A percentile compares a stretch with the other conserved stretches of the same genome.
Conservation (phyloP, 2,888 invertebrate genomes). For the Dynastes hyllus region DNA sequence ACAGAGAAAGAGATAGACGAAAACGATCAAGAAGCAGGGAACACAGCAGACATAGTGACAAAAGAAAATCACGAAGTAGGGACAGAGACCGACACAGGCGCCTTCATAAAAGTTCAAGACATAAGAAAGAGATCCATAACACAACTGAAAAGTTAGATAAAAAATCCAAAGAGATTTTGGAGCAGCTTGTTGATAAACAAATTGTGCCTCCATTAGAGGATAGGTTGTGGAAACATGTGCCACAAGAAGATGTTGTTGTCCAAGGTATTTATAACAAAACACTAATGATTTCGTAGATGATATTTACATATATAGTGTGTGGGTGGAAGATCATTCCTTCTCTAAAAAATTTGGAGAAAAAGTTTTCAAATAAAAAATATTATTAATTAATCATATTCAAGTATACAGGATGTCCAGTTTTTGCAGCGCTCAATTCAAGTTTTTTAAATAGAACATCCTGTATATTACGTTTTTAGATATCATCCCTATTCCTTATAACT, state of each 20-base stretch:
- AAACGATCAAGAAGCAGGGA: constrained; percentile 62
- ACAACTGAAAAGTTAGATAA: constrained; percentile 69
- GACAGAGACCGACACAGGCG: constrained; percentile 57
- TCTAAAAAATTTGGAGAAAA: too few species aligned
- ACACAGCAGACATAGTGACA: constrained; percentile 60
- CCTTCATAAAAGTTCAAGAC: constrained; percentile 68
- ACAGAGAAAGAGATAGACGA: constrained; percentile 60
- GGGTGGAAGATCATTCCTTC: too few species aligned
- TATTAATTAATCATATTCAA: too few species aligned
- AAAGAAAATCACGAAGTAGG: constrained; percentile 65
- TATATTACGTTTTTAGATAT: too few species aligned
- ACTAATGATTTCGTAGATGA: too few species aligned
- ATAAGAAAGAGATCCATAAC: constrained; percentile 64
- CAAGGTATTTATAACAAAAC: constrained; percentile 59
- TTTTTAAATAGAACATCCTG: too few species aligned
- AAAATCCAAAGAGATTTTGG: constrained; percentile 70
- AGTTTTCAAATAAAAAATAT: too few species aligned
- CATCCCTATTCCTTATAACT: too few species aligned
- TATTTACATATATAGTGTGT: too few species aligned
- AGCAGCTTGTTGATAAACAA: constrained; percentile 70
- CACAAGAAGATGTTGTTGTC: constrained; percentile 68
- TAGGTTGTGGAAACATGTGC: constrained; percentile 73
- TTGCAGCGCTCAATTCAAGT: too few species aligned
- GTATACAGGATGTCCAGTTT: too few species aligned
- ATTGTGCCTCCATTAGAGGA: constrained; percentile 73